A percentile compares a stretch with the other conserved stretches of the same genome.
These are phyloP conservation scores for Aegypius monachus DNA, from an alignment of 2,113 vertebrate genomes.

Conservation along the genomic window DNA sequence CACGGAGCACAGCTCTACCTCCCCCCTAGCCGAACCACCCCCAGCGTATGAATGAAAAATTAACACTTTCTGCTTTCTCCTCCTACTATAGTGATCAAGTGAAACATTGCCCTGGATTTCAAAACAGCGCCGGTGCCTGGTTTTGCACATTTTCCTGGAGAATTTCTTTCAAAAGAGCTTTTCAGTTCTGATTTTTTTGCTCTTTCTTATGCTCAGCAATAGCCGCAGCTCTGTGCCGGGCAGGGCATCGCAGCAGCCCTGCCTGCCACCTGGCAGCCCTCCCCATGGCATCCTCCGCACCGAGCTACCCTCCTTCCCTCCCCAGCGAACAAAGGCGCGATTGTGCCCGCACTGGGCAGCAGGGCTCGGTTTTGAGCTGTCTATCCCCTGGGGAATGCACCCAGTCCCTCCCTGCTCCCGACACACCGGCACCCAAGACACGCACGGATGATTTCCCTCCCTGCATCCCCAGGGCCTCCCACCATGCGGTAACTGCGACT, in stretches of 20 bases:
- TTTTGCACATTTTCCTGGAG: background rate
- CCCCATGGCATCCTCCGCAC: background rate
- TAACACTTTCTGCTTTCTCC: background rate
- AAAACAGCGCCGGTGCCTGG: background rate
- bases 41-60: background rate
- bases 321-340: background rate
- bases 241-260: background rate
- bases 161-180: background rate
- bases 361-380: background rate
- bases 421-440: background rate
- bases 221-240: background rate
- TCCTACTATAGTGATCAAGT: background rate
- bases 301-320: background rate
- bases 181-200: background rate
- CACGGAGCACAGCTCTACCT: background rate
- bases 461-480: background rate
- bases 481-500: accelerated
- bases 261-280: background rate
- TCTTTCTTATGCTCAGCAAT: accelerated
- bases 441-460: accelerated
- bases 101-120: background rate
- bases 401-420: background rate
- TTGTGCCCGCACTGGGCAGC: background rate
- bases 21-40: background rate
- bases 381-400: background rate